Percentiles rank a stretch among this genome's conserved stretches.
Evolutionary conservation across 2,797 vertebrate species (phyloP).

Genomic region (Falco cherrug): DNA sequence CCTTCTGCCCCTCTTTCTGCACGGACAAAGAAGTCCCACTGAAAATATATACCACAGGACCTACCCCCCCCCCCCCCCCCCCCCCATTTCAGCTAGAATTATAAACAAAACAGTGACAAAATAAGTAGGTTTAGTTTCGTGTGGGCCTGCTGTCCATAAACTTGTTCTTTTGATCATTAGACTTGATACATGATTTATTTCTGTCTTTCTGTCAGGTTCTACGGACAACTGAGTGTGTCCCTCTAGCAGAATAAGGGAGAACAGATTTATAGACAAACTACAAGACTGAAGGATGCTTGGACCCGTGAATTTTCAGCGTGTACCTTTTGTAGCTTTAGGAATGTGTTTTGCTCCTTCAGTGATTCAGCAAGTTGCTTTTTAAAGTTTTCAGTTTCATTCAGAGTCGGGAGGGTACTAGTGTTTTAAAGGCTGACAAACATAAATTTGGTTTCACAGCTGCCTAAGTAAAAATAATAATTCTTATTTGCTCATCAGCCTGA

Average conservation of each 20-base stretch:
- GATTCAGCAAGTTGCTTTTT: background rate
- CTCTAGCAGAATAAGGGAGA: background rate
- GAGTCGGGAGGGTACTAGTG: background rate
- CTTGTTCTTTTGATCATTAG: background rate
- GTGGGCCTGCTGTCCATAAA: background rate
- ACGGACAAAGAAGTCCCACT: background rate
- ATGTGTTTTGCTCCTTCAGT: background rate
- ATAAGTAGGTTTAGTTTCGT: background rate
- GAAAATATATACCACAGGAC: background rate
- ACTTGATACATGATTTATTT: background rate
- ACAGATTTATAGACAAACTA: background rate
- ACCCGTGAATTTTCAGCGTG: background rate
- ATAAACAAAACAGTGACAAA: background rate
- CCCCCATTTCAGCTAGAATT: background rate
- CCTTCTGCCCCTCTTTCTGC: background rate
- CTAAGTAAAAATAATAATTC: background rate
- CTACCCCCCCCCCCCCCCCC: background rate
- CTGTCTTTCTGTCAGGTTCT: background rate
- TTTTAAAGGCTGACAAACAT: background rate
- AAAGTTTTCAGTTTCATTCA: background rate
- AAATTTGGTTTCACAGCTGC: background rate
- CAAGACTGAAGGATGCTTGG: background rate
- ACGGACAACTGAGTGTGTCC: background rate
- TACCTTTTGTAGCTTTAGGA: background rate
- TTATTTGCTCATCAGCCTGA: background rate